phyloP scores from a whole-genome alignment of 2,888 invertebrate genomes.

The Hipparchia sbordonii region DNA sequence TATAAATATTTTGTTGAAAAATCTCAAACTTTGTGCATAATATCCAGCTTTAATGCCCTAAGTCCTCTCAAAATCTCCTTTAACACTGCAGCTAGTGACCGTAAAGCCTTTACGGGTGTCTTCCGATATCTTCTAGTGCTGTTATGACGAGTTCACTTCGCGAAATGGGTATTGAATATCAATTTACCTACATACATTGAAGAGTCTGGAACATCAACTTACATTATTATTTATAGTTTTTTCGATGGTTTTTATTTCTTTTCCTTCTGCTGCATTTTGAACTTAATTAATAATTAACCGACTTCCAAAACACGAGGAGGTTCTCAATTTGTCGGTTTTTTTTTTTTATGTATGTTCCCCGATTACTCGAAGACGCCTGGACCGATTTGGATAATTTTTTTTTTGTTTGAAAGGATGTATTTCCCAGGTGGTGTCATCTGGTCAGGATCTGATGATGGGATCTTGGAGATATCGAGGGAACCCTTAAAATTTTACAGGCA shows the following conservation, averaged over 20 bases:
- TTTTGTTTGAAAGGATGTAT: too few species aligned
- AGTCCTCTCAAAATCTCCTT: conserved; percentile 31
- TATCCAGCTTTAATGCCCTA: neutral
- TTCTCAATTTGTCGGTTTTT: too few species aligned
- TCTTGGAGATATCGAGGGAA: too few species aligned
- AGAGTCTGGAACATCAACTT: too few species aligned
- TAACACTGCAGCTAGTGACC: conserved; percentile 34
- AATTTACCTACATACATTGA: conserved; percentile 40
- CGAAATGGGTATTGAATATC: conserved; percentile 50
- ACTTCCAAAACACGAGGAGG: too few species aligned
- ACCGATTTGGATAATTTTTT: too few species aligned
- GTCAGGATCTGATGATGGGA: too few species aligned
- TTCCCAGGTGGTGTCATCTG: too few species aligned
- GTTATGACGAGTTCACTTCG: conserved; percentile 45
- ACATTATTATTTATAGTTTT: neutral
- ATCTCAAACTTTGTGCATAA: conserved; percentile 15
- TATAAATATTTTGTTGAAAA: neutral
- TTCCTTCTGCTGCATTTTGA: neutral
- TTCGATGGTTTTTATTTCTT: neutral
- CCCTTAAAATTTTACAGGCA: too few species aligned
- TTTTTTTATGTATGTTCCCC: too few species aligned
- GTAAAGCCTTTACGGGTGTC: conserved; percentile 42
- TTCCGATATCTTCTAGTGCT: conserved; percentile 39
- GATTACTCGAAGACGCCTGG: too few species aligned
- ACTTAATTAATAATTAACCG: too few species aligned